Evolutionary conservation across 35 echinoderm and acorn worm species (phyloP), one percentile per base, ranked within the genome.

Genomic region (Ptychodera flava): DNA sequence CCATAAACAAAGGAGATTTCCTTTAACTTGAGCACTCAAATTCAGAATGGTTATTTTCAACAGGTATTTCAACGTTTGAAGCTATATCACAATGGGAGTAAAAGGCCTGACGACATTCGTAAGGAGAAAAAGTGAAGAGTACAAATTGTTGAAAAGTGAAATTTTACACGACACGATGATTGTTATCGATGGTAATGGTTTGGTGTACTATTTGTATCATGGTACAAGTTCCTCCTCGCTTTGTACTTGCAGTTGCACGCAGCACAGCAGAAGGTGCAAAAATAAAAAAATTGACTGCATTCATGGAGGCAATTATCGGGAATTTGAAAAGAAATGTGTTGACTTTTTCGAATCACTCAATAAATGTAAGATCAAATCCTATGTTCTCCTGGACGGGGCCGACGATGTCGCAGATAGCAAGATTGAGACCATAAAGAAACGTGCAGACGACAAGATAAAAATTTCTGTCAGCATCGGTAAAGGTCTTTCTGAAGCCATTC

Each of bases 321-420:
- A 32, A 27, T 93, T 92, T 80, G 80, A 89, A 22, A 83, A 38
- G 16, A 89, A 86, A 37, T 90, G 88, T 27, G 37, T 33, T 0
- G 80, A 78, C 31, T 99, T 99, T 76, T 90, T 92, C 36, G 32
- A 15, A 33, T 94, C 92, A 35, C 80, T 99, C 33, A 52, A n/a
- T 28, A 75, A 79, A 36, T 99, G 96, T 35, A 83, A 86, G 32
- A 82, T 94, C 30, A 16, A 80, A 80, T 75, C 90, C 0, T 99
- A 85, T 87, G 81, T 99, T 15, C 78, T 99, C 28, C 92, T 99
- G 78, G 96, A 99, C 86, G 96, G 96, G 28, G 91, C 83, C 16
- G 86, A 88, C 30, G 93, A 94, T 76, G 35, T 90, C 28, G 93
- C 94, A 78, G 92, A 90, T 37, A 99, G 94, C 37, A 99, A 94